These are phyloP conservation scores for Erythrolamprus reginae DNA, from an alignment of 2,113 vertebrate genomes.

Conservation along the genomic window DNA sequence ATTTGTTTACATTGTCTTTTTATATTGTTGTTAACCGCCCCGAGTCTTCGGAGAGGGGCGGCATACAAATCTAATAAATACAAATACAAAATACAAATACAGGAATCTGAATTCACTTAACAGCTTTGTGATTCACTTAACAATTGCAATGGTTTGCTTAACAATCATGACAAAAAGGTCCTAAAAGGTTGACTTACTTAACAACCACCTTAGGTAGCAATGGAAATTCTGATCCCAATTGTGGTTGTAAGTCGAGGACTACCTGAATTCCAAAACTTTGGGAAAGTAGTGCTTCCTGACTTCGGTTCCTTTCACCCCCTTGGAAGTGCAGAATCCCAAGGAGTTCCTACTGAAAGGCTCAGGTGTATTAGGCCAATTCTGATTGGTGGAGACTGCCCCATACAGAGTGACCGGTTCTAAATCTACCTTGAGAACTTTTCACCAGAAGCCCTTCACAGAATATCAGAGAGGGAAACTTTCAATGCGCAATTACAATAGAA, in stretches of 20 bases:
- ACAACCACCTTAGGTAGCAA: not conserved
- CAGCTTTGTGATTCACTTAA: not conserved
- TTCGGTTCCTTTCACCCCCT: not conserved
- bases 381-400: not conserved
- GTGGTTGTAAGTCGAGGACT: not conserved
- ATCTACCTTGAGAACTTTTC: not conserved
- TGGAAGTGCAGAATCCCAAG: not conserved
- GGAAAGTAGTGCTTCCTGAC: not conserved
- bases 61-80: too few relatives aligned
- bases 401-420: not conserved
- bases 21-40: too few relatives aligned
- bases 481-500: not conserved
- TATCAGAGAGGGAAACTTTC: not conserved
- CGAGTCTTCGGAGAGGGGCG: too few relatives aligned
- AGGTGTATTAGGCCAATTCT: not conserved
- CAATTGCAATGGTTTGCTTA: not conserved
- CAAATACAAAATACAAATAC: too few relatives aligned
- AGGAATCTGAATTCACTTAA: not conserved
- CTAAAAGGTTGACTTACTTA: not conserved
- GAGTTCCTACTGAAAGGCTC: not conserved
- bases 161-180: not conserved
- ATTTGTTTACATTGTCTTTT: too few relatives aligned
- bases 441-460: not conserved
- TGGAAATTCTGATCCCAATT: not conserved
- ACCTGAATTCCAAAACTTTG: not conserved